These are phyloP conservation scores for Saccostrea cuccullata DNA, from an alignment of 1,140 invertebrate species.

Conservation along the genomic window DNA sequence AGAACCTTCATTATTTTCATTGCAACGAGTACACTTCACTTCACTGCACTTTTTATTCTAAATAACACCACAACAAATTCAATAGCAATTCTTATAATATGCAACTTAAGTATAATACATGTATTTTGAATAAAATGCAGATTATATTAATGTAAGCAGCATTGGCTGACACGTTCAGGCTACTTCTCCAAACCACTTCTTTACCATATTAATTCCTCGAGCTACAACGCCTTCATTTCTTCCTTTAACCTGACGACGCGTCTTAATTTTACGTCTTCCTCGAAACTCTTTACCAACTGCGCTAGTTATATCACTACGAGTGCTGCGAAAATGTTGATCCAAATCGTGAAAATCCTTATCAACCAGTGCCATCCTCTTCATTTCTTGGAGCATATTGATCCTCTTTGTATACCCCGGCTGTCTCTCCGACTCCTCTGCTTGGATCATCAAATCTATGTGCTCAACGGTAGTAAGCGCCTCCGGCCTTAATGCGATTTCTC, in stretches of 20 bases:
- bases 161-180: too few relatives aligned
- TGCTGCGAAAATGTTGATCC: background rate
- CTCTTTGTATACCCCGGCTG: slow-evolving; percentile 8
- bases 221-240: background rate
- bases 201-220: background rate
- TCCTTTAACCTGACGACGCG: background rate
- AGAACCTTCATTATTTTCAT: too few relatives aligned
- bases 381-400: background rate
- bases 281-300: background rate
- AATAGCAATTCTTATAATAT: too few relatives aligned
- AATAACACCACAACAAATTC: too few relatives aligned
- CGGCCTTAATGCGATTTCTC: slow-evolving; percentile 42
- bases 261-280: background rate
- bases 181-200: background rate
- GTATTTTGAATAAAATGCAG: too few relatives aligned
- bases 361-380: background rate
- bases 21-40: too few relatives aligned
- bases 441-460: slow-evolving; percentile 40
- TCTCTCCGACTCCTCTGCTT: slow-evolving; percentile 30
- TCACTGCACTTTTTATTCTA: too few relatives aligned
- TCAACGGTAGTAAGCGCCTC: slow-evolving; percentile 26
- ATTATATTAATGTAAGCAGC: too few relatives aligned
- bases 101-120: too few relatives aligned
- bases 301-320: background rate
- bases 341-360: background rate